Percentiles rank a stretch among this genome's conserved stretches.
phyloP scores from a whole-genome alignment of 2,888 invertebrate genomes.

The Andrena minutula region DNA sequence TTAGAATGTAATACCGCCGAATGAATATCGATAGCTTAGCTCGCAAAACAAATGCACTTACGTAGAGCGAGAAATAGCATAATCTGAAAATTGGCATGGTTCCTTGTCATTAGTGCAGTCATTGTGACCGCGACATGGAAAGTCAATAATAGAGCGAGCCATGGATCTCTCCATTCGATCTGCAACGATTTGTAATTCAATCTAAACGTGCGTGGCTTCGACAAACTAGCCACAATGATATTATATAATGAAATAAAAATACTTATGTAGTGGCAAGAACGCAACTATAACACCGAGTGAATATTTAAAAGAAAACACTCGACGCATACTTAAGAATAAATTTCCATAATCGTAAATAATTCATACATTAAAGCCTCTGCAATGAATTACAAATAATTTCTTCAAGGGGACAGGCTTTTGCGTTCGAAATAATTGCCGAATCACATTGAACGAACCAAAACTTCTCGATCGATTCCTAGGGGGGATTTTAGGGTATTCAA shows the following conservation, averaged over 20 bases:
- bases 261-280: not conserved
- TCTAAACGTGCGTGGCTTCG: not conserved
- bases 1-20: not conserved
- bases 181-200: conserved; percentile 82
- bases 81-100: conserved; percentile 95
- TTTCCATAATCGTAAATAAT: not conserved
- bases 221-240: not conserved
- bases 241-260: conserved; percentile 17
- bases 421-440: conserved; percentile 5
- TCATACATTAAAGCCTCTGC: not conserved
- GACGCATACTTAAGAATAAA: not conserved
- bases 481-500: not conserved
- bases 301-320: not conserved
- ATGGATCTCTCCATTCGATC: conserved; percentile 97
- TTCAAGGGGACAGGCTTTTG: not conserved
- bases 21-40: not conserved
- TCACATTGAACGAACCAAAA: not conserved
- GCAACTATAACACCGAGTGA: too few relatives aligned
- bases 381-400: not conserved
- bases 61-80: conserved; percentile 92
- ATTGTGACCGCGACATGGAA: conserved; percentile 92
- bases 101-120: conserved; percentile 92
- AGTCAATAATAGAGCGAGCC: conserved; percentile 91
- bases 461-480: not conserved
- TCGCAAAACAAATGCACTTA: conserved; percentile 86